Evolutionary conservation across 2,888 invertebrate genomes (phyloP).

Genomic region (Eumacrocentrus americanus): DNA sequence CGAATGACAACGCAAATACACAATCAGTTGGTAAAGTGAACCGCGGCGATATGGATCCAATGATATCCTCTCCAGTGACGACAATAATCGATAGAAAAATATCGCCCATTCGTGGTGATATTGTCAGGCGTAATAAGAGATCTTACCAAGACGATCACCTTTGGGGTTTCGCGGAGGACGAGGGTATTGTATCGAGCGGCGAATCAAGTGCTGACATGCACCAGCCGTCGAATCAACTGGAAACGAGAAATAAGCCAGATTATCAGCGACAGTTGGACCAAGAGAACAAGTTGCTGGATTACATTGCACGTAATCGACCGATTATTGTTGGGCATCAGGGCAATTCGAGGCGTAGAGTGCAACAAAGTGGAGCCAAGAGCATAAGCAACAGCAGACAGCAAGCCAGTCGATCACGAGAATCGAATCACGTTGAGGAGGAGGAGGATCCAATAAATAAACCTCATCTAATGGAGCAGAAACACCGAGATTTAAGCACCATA

Average conservation of each 20-base stretch:
- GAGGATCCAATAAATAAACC: no score
- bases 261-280: constrained; percentile 31
- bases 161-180: constrained; percentile 54
- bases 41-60: constrained; percentile 52
- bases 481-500: no score
- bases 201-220: constrained; percentile 28
- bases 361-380: no score
- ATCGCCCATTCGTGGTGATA: constrained; percentile 50
- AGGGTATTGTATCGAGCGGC: constrained; percentile 43
- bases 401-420: no score
- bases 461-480: no score
- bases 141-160: constrained; percentile 31
- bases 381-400: no score
- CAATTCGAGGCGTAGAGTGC: no score
- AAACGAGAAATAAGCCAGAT: constrained; percentile 32
- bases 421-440: no score
- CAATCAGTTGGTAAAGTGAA: constrained; percentile 30
- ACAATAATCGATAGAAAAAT: constrained; percentile 32
- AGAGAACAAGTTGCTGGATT: constrained; percentile 36
- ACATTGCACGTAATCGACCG: constrained; percentile 44
- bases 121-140: constrained; percentile 34
- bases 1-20: constrained; percentile 29
- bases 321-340: constrained; percentile 34
- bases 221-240: constrained; percentile 3
- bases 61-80: constrained; percentile 26